Base-by-base conservation (phyloP, 2,888 invertebrate species). In the Drosophila borborema region DNA sequence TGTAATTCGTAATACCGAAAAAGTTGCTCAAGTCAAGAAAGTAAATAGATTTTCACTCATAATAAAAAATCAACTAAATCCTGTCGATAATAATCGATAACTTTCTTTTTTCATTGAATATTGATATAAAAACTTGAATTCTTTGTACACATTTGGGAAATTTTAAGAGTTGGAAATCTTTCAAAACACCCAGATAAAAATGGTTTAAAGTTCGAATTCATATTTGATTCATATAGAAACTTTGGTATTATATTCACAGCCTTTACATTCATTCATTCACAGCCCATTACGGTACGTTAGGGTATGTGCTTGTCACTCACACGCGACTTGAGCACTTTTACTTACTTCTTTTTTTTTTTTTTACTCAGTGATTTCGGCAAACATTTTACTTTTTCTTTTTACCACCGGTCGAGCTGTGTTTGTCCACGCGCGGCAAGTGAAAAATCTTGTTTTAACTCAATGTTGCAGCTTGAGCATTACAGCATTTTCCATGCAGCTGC, bases 351-450 rank as follows among this genome's bases (percentile, higher is more conserved):
- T 64, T 59, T 36, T n/a, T 51, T 51, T 16, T 36, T n/a, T 51
- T 51, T 16, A 23, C 18, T 34, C 18, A 1, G 53, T 38, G 38
- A 82, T 85, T 83, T 83, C 48, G 83, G 87, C 85, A 77, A 84
- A 72, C 82, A 89, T 80, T 85, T 85, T 86, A 85, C 85, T 85
- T 85, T 85, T 89, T 75, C 86, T 86, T 86, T 85, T 86, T 62
- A 59, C 81, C 56, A 49, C 38, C 45, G 46, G 58, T 34, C 49
- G 40, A 67, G 69, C 48, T 51, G 43, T 54, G 43, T 54, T 38
- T 61, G 76, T 67, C 69, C 64, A 61, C 61, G 58, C 53, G 46
- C 53, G 46, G 46, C 76, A 71, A 86, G 72, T 80, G 77, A 75
- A 76, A 80, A 88, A 80, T 85, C 83, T 80, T 70, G 83, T 87